Percentiles rank a stretch among this genome's conserved stretches.
phyloP scores from a whole-genome alignment of 2,797 vertebrate species.

The Bradypodion ventrale region DNA sequence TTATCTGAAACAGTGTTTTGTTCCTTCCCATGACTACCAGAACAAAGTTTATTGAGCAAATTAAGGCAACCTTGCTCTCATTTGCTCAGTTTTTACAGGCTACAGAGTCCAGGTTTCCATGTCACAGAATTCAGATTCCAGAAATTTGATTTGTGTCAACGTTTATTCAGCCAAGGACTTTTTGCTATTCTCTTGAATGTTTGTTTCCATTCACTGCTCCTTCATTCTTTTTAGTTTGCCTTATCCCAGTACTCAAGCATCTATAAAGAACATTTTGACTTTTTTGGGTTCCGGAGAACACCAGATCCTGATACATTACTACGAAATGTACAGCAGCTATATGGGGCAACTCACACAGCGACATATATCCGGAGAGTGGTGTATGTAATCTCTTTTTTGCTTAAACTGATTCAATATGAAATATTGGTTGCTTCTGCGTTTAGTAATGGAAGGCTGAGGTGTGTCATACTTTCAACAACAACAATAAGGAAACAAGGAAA shows the following conservation, averaged over 20 bases:
- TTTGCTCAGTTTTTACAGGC: neutral
- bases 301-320: neutral
- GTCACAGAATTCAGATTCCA: neutral
- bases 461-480: no score
- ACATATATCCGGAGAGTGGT: conserved; percentile 63
- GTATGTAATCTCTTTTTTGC: conserved; percentile 44
- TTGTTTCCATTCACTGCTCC: neutral
- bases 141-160: neutral
- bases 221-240: conserved; percentile 54
- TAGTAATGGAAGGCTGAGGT: neutral
- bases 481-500: neutral
- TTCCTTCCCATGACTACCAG: neutral
- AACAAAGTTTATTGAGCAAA: neutral
- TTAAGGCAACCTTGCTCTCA: neutral
- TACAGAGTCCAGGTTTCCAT: neutral
- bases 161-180: neutral
- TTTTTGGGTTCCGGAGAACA: conserved; percentile 29
- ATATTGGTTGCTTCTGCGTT: neutral
- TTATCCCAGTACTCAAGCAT: conserved; percentile 57
- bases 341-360: conserved; percentile 37
- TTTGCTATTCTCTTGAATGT: neutral
- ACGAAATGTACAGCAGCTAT: neutral
- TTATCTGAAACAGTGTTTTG: neutral
- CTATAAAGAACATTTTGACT: conserved; percentile 56
- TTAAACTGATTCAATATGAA: neutral